phyloP scores from a whole-genome alignment of 1,140 invertebrate genomes.

The Temnothorax longispinosus region DNA sequence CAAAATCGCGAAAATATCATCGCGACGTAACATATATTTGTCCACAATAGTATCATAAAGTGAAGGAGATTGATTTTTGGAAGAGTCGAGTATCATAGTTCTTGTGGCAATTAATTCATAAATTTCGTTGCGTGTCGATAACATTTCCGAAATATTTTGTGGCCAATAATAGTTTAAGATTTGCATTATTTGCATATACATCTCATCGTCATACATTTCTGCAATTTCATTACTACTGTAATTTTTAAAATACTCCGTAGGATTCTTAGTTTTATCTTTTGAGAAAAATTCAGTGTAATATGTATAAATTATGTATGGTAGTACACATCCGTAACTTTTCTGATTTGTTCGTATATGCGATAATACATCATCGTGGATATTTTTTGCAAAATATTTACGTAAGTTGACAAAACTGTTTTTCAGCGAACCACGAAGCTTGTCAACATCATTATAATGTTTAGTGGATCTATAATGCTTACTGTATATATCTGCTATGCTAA shows the following conservation, averaged over 20 bases:
- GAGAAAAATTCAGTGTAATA: constrained; percentile 56
- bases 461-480: constrained; percentile 79
- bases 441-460: constrained; percentile 66
- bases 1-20: constrained; percentile 68
- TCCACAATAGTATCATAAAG: constrained; percentile 53
- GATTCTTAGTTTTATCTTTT: neutral
- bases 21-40: constrained; percentile 70
- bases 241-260: constrained; percentile 36
- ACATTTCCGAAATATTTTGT: constrained; percentile 22
- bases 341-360: constrained; percentile 48
- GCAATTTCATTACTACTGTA: constrained; percentile 1
- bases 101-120: constrained; percentile 68
- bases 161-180: constrained; percentile 57
- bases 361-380: constrained; percentile 60
- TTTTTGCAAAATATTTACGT: constrained; percentile 50
- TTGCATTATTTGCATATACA: constrained; percentile 58
- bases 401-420: constrained; percentile 61
- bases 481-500: constrained; percentile 75
- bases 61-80: neutral
- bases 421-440: constrained; percentile 54
- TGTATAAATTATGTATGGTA: constrained; percentile 61
- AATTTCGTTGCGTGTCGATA: constrained; percentile 46
- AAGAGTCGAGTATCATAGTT: constrained; percentile 39
- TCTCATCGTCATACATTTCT: constrained; percentile 22
- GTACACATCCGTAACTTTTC: constrained; percentile 60